Conservation (phyloP, 1,140 invertebrate species). For the Paraescarpia echinospica region DNA sequence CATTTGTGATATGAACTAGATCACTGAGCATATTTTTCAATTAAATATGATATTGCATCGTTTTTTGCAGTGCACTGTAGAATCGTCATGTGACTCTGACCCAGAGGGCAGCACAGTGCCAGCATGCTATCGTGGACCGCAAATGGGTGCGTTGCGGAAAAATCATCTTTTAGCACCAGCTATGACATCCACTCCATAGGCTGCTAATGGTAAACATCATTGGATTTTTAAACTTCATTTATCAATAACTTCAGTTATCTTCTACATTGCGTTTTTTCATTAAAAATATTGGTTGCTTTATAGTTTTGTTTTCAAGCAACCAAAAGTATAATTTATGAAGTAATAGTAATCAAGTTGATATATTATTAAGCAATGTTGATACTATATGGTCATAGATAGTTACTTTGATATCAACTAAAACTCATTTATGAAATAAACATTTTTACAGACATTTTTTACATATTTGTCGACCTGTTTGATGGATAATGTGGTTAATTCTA, state of each 20-base stretch:
- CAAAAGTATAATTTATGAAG: neutral
- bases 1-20: no score
- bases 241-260: neutral
- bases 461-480: neutral
- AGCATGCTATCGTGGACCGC: neutral
- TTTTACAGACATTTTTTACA: neutral
- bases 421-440: no score
- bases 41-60: no score
- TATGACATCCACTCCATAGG: neutral
- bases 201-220: neutral
- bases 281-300: neutral
- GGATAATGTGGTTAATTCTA: no score
- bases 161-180: neutral
- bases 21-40: no score
- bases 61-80: neutral
- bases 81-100: neutral
- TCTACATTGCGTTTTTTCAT: neutral
- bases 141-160: neutral
- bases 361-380: neutral
- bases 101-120: neutral
- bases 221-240: neutral
- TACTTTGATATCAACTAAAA: neutral
- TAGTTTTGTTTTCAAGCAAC: neutral
- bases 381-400: neutral
- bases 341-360: neutral